Percentiles rank a stretch among this genome's conserved stretches.
phyloP scores from a whole-genome alignment of 2,888 invertebrate species.

The Gordius sp. region DNA sequence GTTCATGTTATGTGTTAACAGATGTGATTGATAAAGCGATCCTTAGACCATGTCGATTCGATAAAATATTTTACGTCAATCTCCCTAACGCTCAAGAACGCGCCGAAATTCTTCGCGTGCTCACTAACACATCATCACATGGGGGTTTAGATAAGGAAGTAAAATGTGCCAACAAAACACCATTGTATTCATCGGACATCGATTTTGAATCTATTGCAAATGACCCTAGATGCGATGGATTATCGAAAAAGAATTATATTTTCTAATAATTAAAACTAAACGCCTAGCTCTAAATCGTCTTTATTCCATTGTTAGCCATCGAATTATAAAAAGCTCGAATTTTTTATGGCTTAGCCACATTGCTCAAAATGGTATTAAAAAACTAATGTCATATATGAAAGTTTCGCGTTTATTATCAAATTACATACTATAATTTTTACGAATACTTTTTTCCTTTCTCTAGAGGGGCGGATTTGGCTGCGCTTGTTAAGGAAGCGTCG shows the following conservation, averaged over 20 bases:
- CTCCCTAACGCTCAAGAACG: conserved; percentile 53
- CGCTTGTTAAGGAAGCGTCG: conserved; percentile 60
- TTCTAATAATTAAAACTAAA: too few species aligned
- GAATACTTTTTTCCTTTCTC: conserved; percentile 17
- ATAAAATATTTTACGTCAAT: conserved; percentile 63
- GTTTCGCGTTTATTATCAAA: too few species aligned
- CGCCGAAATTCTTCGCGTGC: conserved; percentile 55
- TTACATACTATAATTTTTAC: too few species aligned
- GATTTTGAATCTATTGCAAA: conserved; percentile 42
- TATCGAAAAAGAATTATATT: too few species aligned
- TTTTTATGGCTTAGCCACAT: too few species aligned
- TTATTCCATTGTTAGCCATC: too few species aligned
- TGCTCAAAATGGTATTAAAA: too few species aligned
- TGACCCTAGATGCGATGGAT: conserved; percentile 43
- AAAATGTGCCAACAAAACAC: conserved; percentile 7
- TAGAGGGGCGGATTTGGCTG: conserved; percentile 65
- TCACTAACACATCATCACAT: conserved; percentile 44
- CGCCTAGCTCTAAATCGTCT: too few species aligned
- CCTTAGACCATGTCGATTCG: conserved; percentile 59
- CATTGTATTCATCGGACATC: conserved; percentile 39
- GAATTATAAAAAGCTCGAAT: too few species aligned
- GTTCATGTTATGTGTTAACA: too few species aligned
- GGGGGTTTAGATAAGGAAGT: conserved; percentile 6
- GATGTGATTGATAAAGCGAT: conserved; percentile 83
- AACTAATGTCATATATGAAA: too few species aligned